phyloP scores from a whole-genome alignment of 2,888 invertebrate genomes.

The Habrosyne pyritoides region DNA sequence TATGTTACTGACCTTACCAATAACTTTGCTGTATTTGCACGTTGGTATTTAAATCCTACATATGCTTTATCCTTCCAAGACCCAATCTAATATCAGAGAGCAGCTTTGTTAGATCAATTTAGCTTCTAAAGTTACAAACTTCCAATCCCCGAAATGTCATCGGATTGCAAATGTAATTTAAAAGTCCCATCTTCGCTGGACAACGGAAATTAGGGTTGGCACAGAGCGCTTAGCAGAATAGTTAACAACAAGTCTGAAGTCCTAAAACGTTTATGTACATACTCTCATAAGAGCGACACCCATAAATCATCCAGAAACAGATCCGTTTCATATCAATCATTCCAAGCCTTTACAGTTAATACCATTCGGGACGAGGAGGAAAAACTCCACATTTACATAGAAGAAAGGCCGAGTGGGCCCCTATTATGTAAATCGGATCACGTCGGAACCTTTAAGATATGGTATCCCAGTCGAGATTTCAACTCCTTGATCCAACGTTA shows the following conservation, averaged over 20 bases:
- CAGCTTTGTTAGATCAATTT: too few species aligned
- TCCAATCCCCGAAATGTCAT: background rate
- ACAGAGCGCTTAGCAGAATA: background rate
- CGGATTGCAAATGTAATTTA: background rate
- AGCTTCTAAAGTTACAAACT: too few species aligned
- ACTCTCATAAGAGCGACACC: slow-evolving; percentile 17
- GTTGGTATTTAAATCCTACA: too few species aligned
- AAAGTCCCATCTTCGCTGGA: background rate
- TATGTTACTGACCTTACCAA: too few species aligned
- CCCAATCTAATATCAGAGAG: too few species aligned
- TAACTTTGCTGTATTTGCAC: too few species aligned
- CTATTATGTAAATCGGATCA: slow-evolving; percentile 75
- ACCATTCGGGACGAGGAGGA: slow-evolving; percentile 45
- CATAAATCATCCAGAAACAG: slow-evolving; percentile 64
- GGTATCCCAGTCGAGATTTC: slow-evolving; percentile 66
- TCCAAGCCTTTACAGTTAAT: slow-evolving; percentile 59
- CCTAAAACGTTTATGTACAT: background rate
- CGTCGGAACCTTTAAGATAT: slow-evolving; percentile 63
- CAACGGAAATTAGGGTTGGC: background rate
- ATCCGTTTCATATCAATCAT: slow-evolving; percentile 70
- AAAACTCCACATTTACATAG: slow-evolving; percentile 61
- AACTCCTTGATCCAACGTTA: slow-evolving; percentile 57
- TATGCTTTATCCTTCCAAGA: too few species aligned
- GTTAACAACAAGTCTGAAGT: background rate
- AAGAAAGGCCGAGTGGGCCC: slow-evolving; percentile 45